Conservation (phyloP, 1,140 invertebrate genomes). For the Antheraea mylitta region DNA sequence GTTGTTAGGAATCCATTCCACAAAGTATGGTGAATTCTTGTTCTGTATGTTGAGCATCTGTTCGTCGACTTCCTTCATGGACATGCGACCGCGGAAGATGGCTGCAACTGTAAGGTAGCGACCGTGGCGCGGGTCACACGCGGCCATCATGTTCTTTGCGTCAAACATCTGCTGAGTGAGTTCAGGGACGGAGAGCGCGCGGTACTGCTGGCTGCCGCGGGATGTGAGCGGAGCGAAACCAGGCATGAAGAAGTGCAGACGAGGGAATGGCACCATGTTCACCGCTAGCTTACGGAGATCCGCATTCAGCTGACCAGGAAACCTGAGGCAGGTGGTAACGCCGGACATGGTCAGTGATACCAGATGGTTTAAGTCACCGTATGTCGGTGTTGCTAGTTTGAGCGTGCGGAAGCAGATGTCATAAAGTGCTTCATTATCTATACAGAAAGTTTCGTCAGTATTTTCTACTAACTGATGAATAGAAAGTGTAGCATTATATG, state of each 20-base stretch:
- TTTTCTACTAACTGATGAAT: slow-evolving; percentile 78
- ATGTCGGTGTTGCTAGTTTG: slow-evolving; percentile 83
- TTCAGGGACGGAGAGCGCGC: slow-evolving; percentile 73
- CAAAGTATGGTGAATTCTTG: slow-evolving; percentile 73
- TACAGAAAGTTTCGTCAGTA: slow-evolving; percentile 81
- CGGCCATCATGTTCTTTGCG: slow-evolving; percentile 88
- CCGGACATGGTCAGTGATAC: slow-evolving; percentile 59
- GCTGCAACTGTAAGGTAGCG: slow-evolving; percentile 90
- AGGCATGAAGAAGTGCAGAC: slow-evolving; percentile 94
- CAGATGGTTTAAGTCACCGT: slow-evolving; percentile 82
- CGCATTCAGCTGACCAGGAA: too few relatives aligned
- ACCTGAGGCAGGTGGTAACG: too few relatives aligned
- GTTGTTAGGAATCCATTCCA: too few relatives aligned
- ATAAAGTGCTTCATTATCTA: too few relatives aligned
- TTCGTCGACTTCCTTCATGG: slow-evolving; percentile 94
- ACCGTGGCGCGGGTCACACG: slow-evolving; percentile 89
- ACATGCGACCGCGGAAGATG: slow-evolving; percentile 90
- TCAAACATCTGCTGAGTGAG: slow-evolving; percentile 89
- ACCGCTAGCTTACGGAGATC: too few relatives aligned
- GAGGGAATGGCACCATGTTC: too few relatives aligned
- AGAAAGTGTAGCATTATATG: slow-evolving; percentile 86
- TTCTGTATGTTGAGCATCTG: slow-evolving; percentile 85
- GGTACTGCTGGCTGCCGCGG: slow-evolving; percentile 81
- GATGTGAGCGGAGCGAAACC: too few relatives aligned
- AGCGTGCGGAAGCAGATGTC: slow-evolving; percentile 46